Evolutionary conservation across 2,113 vertebrate genomes (phyloP).

Genomic region (Aegotheles bennettii): DNA sequence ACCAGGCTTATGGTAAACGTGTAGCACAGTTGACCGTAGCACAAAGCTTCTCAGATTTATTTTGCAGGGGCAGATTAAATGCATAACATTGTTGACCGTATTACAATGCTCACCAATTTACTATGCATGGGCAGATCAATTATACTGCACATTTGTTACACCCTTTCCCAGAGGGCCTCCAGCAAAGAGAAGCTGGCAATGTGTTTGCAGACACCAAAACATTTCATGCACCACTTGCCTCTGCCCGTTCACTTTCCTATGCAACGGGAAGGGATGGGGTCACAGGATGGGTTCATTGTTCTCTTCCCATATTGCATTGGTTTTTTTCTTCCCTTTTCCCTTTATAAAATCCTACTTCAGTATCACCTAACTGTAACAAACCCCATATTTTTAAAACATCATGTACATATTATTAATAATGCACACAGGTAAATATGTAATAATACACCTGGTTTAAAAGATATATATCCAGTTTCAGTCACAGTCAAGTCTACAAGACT

Average conservation of each 20-base stretch:
- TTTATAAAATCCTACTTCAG: neutral
- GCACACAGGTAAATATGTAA: neutral
- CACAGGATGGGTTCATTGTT: neutral
- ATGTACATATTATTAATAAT: neutral
- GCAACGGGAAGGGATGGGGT: neutral
- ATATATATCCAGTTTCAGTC: neutral
- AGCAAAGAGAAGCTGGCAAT: neutral
- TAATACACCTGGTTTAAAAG: neutral
- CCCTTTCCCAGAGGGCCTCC: conserved; percentile 19
- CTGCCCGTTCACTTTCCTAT: neutral
- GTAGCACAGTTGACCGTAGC: neutral
- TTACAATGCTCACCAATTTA: neutral
- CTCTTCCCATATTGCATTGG: neutral
- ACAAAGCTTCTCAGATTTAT: neutral
- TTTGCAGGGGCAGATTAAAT: conserved; percentile 19
- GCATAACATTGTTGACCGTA: neutral
- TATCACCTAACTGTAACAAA: neutral
- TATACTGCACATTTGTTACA: conserved; percentile 35
- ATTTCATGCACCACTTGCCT: conserved; percentile 27
- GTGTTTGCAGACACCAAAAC: conserved; percentile 22
- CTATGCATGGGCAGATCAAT: conserved; percentile 35
- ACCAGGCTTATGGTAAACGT: neutral
- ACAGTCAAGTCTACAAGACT: neutral
- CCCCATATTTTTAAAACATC: neutral
- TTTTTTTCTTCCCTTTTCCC: neutral